Conservation (phyloP, 2,888 invertebrate genomes). For the Dynastes hyllus region DNA sequence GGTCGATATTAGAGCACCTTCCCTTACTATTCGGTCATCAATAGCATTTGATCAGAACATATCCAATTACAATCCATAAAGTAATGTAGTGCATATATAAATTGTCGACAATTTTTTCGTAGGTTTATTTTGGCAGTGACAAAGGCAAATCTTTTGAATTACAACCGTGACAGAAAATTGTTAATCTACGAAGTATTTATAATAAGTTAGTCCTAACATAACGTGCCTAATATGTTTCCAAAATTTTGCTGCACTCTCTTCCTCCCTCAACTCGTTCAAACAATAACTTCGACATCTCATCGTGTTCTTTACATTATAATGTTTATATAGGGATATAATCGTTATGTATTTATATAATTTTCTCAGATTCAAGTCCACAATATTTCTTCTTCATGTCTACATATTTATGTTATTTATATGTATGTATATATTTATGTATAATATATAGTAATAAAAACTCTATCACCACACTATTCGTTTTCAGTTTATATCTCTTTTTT, state of each 20-base stretch:
- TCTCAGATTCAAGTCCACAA: slow-evolving; percentile 37
- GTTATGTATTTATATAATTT: slow-evolving; percentile 41
- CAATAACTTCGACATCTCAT: slow-evolving; percentile 52
- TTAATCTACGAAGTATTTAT: slow-evolving; percentile 12
- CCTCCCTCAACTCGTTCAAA: slow-evolving; percentile 6
- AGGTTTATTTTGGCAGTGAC: slow-evolving; percentile 30
- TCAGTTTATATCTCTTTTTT: slow-evolving; percentile 13
- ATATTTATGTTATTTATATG: slow-evolving; percentile 30
- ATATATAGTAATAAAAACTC: slow-evolving; percentile 45
- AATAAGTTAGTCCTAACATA: not conserved
- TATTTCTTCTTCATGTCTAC: slow-evolving; percentile 12
- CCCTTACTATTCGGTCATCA: too few relatives aligned
- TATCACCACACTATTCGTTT: slow-evolving; percentile 48
- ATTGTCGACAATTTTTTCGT: not conserved
- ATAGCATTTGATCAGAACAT: not conserved
- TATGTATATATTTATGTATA: slow-evolving; percentile 36
- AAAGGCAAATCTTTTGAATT: slow-evolving; percentile 7
- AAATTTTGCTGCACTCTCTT: slow-evolving; percentile 14
- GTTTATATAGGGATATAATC: slow-evolving; percentile 34
- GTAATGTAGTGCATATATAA: not conserved
- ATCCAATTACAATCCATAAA: not conserved
- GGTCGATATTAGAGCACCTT: too few relatives aligned
- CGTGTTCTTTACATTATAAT: slow-evolving; percentile 39
- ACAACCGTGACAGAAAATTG: not conserved
- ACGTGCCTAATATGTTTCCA: not conserved